Conservation (phyloP, 2,113 vertebrate genomes). For the Psilopsiagon aymara region DNA sequence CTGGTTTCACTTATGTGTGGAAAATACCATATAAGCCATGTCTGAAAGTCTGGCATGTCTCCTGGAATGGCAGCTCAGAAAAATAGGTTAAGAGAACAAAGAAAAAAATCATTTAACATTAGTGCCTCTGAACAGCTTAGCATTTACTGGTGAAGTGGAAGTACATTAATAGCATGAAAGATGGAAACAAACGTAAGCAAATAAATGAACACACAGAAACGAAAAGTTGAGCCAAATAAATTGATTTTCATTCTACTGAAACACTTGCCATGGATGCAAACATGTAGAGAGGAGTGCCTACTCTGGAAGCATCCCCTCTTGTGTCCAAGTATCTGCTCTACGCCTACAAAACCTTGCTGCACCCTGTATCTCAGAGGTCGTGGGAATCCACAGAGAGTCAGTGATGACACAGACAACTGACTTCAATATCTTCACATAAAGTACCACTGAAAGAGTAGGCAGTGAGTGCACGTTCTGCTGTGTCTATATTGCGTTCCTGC, state of each 20-base stretch:
- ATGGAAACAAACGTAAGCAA: not conserved
- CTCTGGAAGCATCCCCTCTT: not conserved
- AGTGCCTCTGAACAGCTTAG: not conserved
- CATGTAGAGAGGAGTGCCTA: not conserved
- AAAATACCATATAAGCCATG: not conserved
- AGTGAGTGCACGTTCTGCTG: not conserved
- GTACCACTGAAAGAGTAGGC: not conserved
- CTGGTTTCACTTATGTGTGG: not conserved
- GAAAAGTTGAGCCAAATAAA: not conserved
- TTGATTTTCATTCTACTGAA: not conserved
- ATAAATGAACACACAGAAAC: not conserved
- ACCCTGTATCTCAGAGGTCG: not conserved
- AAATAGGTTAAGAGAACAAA: not conserved
- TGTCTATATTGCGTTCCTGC: not conserved
- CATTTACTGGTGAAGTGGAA: not conserved
- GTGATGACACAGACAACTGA: not conserved
- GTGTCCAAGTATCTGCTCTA: accelerated
- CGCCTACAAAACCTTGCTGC: not conserved
- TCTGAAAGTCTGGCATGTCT: not conserved
- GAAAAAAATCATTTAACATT: not conserved
- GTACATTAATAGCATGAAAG: not conserved
- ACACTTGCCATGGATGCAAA: not conserved
- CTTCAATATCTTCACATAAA: not conserved
- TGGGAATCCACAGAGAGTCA: not conserved
- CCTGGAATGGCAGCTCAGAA: not conserved